Conservation (phyloP, 1,140 invertebrate species). For the Papilio helenus region DNA sequence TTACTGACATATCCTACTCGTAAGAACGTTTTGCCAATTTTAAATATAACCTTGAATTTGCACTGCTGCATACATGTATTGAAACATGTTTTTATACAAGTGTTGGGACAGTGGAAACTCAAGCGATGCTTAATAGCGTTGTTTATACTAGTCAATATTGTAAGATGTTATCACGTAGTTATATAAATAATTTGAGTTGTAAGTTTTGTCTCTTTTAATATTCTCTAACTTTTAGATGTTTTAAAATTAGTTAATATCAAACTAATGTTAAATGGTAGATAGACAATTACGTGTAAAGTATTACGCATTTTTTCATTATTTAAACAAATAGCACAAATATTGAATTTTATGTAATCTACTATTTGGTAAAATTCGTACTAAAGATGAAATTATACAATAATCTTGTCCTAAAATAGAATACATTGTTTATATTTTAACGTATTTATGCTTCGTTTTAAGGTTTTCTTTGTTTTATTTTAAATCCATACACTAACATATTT, state of each 20-base stretch:
- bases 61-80: too few relatives aligned
- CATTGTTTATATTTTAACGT: too few relatives aligned
- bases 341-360: too few relatives aligned
- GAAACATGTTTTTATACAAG: not conserved
- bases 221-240: constrained; percentile 18
- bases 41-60: constrained; percentile 38
- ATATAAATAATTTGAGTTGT: not conserved
- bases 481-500: not conserved
- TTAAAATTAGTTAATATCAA: too few relatives aligned
- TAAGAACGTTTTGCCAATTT: constrained; percentile 54
- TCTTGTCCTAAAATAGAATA: too few relatives aligned
- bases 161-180: constrained; percentile 37
- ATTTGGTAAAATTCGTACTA: too few relatives aligned
- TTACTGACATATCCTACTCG: constrained; percentile 57
- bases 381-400: too few relatives aligned
- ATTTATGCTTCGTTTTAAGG: too few relatives aligned
- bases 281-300: not conserved
- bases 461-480: not conserved
- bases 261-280: constrained; percentile 24
- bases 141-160: constrained; percentile 47
- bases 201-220: constrained; percentile 9
- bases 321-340: too few relatives aligned
- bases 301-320: too few relatives aligned
- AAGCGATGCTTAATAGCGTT: constrained; percentile 63
- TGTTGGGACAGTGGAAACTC: not conserved